These are phyloP conservation scores for Thunnus maccoyii DNA, from an alignment of 2,113 vertebrate species.

Conservation along the genomic window DNA sequence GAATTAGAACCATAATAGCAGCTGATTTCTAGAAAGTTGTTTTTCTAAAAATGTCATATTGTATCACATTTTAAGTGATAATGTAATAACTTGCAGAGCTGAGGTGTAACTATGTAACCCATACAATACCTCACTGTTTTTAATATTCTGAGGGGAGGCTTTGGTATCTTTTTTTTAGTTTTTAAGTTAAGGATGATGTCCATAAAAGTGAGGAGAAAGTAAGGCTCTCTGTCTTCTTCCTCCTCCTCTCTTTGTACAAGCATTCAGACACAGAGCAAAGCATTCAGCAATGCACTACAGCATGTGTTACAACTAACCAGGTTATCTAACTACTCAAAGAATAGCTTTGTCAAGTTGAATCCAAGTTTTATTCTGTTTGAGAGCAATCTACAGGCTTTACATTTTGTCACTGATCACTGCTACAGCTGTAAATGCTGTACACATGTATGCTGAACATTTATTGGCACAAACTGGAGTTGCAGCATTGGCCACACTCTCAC, in stretches of 20 bases:
- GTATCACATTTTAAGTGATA: neutral
- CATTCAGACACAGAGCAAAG: neutral
- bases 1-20: neutral
- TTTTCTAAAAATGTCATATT: neutral
- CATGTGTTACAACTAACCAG: neutral
- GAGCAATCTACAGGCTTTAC: neutral
- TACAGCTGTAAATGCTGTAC: neutral
- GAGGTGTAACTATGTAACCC: neutral
- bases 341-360: neutral
- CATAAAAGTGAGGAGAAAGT: too few species aligned
- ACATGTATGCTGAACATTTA: neutral
- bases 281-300: neutral
- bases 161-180: neutral
- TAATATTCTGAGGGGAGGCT: neutral
- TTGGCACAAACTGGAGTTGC: constrained; percentile 3
- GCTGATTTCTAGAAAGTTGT: neutral
- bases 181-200: neutral
- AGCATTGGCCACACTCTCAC: neutral
- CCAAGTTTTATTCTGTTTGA: neutral
- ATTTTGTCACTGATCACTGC: neutral
- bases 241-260: neutral
- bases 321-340: neutral
- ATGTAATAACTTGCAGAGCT: neutral
- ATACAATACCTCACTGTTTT: neutral
- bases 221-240: neutral